Evolutionary conservation across 2,888 invertebrate species (phyloP).

Genomic region (Macaria notata): DNA sequence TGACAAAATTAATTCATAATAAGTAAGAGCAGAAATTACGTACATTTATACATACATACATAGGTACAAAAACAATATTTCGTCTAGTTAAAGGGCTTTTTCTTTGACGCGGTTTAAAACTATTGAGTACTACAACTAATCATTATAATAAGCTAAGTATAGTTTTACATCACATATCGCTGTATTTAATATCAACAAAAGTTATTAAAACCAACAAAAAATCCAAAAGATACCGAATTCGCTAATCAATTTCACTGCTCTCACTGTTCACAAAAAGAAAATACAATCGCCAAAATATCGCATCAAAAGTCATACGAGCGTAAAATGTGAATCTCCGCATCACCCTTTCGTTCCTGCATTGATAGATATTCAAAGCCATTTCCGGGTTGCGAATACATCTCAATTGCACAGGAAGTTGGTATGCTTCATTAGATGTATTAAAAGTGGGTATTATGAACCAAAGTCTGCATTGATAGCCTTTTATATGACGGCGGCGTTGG

Average conservation of each 20-base stretch:
- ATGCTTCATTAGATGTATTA: constrained; percentile 67
- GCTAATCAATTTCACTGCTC: constrained; percentile 42
- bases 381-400: constrained; percentile 73
- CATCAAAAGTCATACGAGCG: constrained; percentile 41
- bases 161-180: no score
- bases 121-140: no score
- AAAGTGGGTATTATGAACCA: constrained; percentile 51
- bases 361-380: constrained; percentile 55
- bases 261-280: constrained; percentile 26
- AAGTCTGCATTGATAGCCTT: constrained; percentile 40
- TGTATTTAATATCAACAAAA: no score
- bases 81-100: no score
- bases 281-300: constrained; percentile 25
- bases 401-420: constrained; percentile 69
- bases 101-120: no score
- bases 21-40: no score
- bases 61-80: no score
- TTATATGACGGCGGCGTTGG: constrained; percentile 56
- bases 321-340: constrained; percentile 51
- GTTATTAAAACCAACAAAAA: no score
- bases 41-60: no score
- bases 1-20: no score
- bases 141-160: no score
- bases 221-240: no score
- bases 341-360: constrained; percentile 62